phyloP scores from a whole-genome alignment of 2,888 invertebrate species.

The Iselma pallidipennis region DNA sequence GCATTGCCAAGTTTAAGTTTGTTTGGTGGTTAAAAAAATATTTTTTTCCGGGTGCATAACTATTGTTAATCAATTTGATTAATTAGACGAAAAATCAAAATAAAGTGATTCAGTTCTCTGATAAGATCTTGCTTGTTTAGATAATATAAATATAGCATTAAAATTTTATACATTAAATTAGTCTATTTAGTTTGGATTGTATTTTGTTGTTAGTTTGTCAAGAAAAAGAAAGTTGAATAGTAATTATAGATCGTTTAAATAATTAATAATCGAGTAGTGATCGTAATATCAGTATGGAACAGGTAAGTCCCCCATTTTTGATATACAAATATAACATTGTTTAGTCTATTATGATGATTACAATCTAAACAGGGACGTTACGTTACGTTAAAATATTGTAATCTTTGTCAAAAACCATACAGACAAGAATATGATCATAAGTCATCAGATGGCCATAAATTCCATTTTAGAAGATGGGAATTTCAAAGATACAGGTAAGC shows the following conservation, averaged over 20 bases:
- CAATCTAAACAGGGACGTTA: background rate
- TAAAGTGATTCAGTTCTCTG: too few relatives aligned
- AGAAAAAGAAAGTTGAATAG: background rate
- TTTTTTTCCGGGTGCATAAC: too few relatives aligned
- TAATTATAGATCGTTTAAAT: background rate
- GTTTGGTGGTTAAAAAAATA: too few relatives aligned
- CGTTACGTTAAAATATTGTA: background rate
- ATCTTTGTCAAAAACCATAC: background rate
- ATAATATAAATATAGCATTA: too few relatives aligned
- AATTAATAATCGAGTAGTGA: too few relatives aligned
- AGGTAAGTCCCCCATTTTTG: background rate
- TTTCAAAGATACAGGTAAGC: slow-evolving; percentile 37
- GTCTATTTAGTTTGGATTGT: too few relatives aligned
- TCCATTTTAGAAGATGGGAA: slow-evolving; percentile 34
- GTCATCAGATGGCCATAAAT: slow-evolving; percentile 26
- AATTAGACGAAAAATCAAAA: too few relatives aligned
- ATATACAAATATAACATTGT: background rate
- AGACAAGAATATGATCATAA: slow-evolving; percentile 22
- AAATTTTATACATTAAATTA: too few relatives aligned
- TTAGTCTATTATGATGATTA: background rate
- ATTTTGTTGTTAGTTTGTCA: background rate
- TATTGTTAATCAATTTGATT: too few relatives aligned
- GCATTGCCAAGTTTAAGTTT: too few relatives aligned
- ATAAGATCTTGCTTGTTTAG: too few relatives aligned
- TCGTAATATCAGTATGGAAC: too few relatives aligned